Evolutionary conservation across 2,113 vertebrate genomes (phyloP), one percentile per base, ranked within the genome.

Genomic region (Oncorhynchus nerka): DNA sequence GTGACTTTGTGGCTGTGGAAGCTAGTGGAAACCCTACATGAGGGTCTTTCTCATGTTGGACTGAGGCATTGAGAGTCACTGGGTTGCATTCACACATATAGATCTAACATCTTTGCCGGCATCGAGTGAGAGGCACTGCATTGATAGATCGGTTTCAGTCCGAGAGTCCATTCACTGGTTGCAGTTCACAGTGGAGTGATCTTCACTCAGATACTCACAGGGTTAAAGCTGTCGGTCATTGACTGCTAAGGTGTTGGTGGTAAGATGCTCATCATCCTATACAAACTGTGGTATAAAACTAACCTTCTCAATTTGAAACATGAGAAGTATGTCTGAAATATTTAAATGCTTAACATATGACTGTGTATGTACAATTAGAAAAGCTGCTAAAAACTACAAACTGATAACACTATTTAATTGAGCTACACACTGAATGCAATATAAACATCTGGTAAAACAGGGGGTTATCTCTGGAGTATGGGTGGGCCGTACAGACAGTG

Each of bases 371-470:
- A 79, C 79, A 76, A 86, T 86, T 87, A 89, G 74, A 86, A 86
- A 88, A 77, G 64, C 79, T 82, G 77, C 70, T 81, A 6, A 66
- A 49, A 72, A 83, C 75, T 75, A 84, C 39, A 78, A 80, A 80
- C 68, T 22, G 76, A 75, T 77, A 82, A 71, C 79, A 79, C 70
- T 74, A 76, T n/a, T 34, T 77, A 81, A 66, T 66, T 66, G 28
- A 13, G 24, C 24, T 66, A 20, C n/a, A 2, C 22, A 22, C 24
- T 24, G 9, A 3, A 22, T 64, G 81, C 68, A 85, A 88, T 91
- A 89, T 88, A 90, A 89, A 90, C 89, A 88, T 86, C 78, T 87
- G 88, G 84, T 87, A 80, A 86, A 79, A 28, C 70, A 83, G 79
- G 79, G 76, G 81, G 85, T 87, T 77, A 86, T 62, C 19, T 74